Conservation (phyloP, 2,797 vertebrate species). For the Chrosomus eos region DNA sequence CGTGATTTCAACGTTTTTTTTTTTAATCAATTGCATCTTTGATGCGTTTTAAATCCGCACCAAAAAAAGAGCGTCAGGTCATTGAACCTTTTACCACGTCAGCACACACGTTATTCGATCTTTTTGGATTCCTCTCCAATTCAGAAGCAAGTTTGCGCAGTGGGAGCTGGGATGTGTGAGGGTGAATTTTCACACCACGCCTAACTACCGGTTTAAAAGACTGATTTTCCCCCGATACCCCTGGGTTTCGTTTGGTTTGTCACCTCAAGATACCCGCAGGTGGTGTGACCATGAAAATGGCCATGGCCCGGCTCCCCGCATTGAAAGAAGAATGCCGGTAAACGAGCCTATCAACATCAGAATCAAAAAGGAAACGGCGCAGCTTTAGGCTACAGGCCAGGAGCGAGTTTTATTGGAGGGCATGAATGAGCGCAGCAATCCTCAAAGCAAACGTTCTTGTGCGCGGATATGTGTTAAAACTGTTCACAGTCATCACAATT, state of each 20-base stretch:
- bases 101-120: background rate
- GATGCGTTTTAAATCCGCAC: background rate
- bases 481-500: slow-evolving; percentile 72
- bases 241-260: slow-evolving; percentile 80
- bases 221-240: slow-evolving; percentile 62
- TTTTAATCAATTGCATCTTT: background rate
- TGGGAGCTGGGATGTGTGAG: slow-evolving; percentile 55
- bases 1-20: background rate
- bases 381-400: slow-evolving; percentile 66
- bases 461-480: slow-evolving; percentile 72
- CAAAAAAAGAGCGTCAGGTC: background rate
- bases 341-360: slow-evolving; percentile 84
- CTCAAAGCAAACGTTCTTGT: slow-evolving; percentile 75
- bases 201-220: slow-evolving; percentile 69
- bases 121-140: background rate
- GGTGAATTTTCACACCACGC: slow-evolving; percentile 70
- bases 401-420: slow-evolving; percentile 62
- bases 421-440: slow-evolving; percentile 68
- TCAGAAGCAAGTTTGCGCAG: slow-evolving; percentile 58
- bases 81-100: background rate
- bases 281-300: slow-evolving; percentile 84
- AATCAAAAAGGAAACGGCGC: slow-evolving; percentile 82
- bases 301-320: slow-evolving; percentile 73
- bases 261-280: slow-evolving; percentile 78
- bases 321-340: slow-evolving; percentile 71